phyloP scores from a whole-genome alignment of 2,888 invertebrate genomes.

The Callinectes sapidus region DNA sequence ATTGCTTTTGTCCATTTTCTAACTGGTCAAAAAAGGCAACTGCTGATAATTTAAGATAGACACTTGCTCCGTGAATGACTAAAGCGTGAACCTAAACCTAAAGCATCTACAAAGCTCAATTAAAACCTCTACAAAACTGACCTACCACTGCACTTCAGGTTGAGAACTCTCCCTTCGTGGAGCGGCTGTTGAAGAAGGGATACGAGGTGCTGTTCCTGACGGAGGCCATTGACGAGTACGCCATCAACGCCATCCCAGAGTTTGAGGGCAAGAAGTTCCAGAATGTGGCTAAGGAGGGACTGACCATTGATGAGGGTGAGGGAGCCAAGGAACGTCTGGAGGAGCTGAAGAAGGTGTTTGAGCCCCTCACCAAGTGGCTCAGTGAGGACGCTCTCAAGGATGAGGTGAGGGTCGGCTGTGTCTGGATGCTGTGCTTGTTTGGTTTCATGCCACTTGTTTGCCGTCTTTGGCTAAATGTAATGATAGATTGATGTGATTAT shows the following conservation, averaged over 20 bases:
- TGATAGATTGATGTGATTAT: no score
- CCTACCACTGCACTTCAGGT: conserved; percentile 77
- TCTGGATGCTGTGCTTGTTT: no score
- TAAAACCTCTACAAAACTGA: not conserved
- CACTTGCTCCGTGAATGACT: no score
- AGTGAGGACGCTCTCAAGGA: conserved; percentile 87
- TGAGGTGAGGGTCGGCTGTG: conserved; percentile 78
- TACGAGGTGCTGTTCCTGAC: conserved; percentile 95
- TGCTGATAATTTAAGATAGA: no score
- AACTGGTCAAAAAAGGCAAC: no score
- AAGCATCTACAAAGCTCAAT: no score
- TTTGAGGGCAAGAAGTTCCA: conserved; percentile 99
- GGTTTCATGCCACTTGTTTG: no score
- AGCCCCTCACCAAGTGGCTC: conserved; percentile 94
- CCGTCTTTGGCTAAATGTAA: no score
- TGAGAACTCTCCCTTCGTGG: conserved; percentile 94
- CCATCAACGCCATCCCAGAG: conserved; percentile 95
- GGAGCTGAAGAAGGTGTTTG: conserved; percentile 85
- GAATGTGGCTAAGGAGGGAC: conserved; percentile 99
- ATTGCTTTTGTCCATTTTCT: no score
- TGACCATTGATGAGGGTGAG: conserved; percentile 85
- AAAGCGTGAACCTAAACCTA: no score
- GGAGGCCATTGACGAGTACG: conserved; percentile 99
- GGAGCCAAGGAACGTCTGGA: conserved; percentile 86
- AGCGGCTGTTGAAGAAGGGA: conserved; percentile 92